These are phyloP conservation scores for Stomorhina lunata DNA, from an alignment of 2,888 invertebrate species.

Conservation along the genomic window DNA sequence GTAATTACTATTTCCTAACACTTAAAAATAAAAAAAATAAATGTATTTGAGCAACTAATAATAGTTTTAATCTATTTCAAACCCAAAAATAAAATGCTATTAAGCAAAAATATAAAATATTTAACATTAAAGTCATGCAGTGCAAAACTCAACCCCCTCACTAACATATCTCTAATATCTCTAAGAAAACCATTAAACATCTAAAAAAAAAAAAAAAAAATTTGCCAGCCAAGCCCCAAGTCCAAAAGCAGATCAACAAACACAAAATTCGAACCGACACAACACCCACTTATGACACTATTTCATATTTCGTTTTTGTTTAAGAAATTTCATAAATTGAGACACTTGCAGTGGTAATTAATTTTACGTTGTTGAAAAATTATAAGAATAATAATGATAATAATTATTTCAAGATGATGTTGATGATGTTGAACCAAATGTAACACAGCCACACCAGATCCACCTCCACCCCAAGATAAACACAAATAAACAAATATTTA, in stretches of 20 bases:
- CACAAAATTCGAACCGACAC: conserved; percentile 42
- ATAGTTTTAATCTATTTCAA: no score
- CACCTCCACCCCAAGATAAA: not conserved
- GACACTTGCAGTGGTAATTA: conserved; percentile 64
- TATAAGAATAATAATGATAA: not conserved
- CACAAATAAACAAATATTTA: not conserved
- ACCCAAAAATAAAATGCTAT: no score
- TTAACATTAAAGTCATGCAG: no score
- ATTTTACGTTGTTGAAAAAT: conserved; percentile 45
- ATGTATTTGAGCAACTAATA: no score
- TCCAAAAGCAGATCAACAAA: conserved; percentile 51
- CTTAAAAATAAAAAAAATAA: no score
- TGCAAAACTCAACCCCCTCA: no score
- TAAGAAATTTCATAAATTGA: conserved; percentile 56
- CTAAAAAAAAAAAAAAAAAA: no score
- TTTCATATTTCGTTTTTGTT: conserved; percentile 42
- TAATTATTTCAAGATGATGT: conserved; percentile 56
- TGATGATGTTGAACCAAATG: conserved; percentile 28
- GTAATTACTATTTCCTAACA: no score
- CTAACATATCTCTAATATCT: no score
- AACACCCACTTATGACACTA: conserved; percentile 65
- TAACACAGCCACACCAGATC: not conserved
- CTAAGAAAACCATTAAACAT: no score
- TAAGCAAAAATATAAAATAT: no score
- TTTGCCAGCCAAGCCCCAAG: no score